Base-by-base conservation (phyloP, 1,140 invertebrate species). In the Polyergus mexicanus region DNA sequence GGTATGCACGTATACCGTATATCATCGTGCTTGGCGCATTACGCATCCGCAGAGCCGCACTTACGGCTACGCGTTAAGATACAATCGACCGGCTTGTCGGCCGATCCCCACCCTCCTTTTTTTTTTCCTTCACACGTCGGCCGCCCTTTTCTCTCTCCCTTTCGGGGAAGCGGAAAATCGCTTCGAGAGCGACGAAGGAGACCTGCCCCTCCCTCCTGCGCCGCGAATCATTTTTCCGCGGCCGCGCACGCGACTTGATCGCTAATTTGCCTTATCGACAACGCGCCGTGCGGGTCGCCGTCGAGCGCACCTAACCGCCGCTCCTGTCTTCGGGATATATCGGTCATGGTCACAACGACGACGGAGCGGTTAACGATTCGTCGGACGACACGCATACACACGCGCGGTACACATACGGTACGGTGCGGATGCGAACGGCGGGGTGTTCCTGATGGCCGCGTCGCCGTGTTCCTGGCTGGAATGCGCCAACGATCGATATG, bases 21-120 rank as follows among this genome's bases (percentile, higher is more conserved):
- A 80, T 91, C 84, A 80, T 91, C 84, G 86, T 75, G 74, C 84
- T 88, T 91, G 84, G 88, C 86, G 88, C 89, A 89, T 88, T 86
- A 89, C 76, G 90, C 77, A 85, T 90, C 83, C 84, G 88, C 88
- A 84, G 84, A 86, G 25, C 81, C 83, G 22, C 60, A 25, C n/a
- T n/a, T n/a, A n/a, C 38, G 86, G 88, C 66, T 86, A 88, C 86
- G 89, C 80, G 88, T 51, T 86, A 88, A 75, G 51, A 88, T 89
- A 88, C 89, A 84, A 89, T 89, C 89, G 86, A 88, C 86, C 86
- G 83, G 65, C 13, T 58, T 65, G 84, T 86, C 68, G 69, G 4
- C 81, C 77, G 65, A 77, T 75, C 28, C 13, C 54, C 74, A 47
- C 60, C 76, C 74, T 77, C 35, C 32, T 28, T 60, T 25, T 11